phyloP scores from a whole-genome alignment of 2,113 vertebrate species.

The Larimichthys crocea region DNA sequence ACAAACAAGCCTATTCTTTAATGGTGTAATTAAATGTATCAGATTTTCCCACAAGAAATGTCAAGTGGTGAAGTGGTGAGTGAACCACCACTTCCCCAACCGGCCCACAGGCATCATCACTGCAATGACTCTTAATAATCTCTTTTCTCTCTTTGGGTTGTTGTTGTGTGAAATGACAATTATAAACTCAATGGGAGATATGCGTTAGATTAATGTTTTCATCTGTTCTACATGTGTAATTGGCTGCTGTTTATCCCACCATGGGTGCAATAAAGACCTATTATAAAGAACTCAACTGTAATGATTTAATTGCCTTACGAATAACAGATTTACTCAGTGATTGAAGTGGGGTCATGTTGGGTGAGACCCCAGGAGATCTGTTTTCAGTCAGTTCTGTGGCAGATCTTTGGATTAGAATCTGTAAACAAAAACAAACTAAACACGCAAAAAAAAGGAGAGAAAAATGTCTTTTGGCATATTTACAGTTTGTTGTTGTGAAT shows the following conservation, averaged over 20 bases:
- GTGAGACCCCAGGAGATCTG: conserved; percentile 37
- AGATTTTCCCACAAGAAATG: conserved; percentile 37
- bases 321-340: conserved; percentile 44
- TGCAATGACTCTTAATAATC: conserved; percentile 1
- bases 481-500: neutral
- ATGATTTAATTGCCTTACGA: conserved; percentile 57
- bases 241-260: conserved; percentile 38
- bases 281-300: conserved; percentile 56
- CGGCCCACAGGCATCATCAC: conserved; percentile 16
- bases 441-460: neutral
- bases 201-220: conserved; percentile 41
- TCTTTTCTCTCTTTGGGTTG: neutral
- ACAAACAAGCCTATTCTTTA: conserved; percentile 47
- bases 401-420: conserved; percentile 3
- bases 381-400: conserved; percentile 34
- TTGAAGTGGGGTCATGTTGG: conserved; percentile 37
- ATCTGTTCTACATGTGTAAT: conserved; percentile 56
- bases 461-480: neutral
- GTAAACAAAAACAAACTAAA: conserved; percentile 46
- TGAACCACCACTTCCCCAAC: neutral
- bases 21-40: conserved; percentile 40
- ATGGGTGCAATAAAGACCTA: conserved; percentile 35
- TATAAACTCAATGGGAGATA: conserved; percentile 11
- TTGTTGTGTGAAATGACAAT: conserved; percentile 15
- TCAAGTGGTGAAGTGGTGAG: conserved; percentile 20